Evolutionary conservation across 1,140 invertebrate species (phyloP).

Genomic region (Laupala kohalensis): DNA sequence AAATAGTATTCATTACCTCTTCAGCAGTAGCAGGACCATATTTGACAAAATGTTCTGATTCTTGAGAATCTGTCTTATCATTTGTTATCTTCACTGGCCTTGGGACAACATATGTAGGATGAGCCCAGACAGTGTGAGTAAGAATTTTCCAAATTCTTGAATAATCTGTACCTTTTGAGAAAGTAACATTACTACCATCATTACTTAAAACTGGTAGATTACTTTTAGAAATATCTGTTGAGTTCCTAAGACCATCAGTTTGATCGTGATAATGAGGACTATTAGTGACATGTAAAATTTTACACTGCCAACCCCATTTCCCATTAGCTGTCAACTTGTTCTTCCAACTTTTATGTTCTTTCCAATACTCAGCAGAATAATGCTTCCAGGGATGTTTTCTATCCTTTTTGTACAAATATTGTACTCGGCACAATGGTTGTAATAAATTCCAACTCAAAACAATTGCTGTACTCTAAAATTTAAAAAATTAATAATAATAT

Average conservation of each 20-base stretch:
- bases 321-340: too few species aligned
- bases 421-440: background rate
- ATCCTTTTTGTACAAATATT: background rate
- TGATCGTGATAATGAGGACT: background rate
- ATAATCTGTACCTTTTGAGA: background rate
- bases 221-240: too few species aligned
- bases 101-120: background rate
- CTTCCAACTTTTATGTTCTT: background rate
- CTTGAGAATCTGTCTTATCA: background rate
- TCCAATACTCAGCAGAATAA: background rate
- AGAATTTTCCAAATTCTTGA: background rate
- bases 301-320: background rate
- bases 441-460: background rate
- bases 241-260: background rate
- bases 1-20: background rate
- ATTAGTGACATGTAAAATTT: too few species aligned
- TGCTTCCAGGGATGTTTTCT: background rate
- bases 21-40: background rate
- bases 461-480: slow-evolving; percentile 22
- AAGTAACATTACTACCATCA: too few species aligned
- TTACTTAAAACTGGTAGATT: too few species aligned
- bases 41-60: too few species aligned
- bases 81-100: background rate
- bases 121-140: background rate
- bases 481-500: slow-evolving; percentile 15